These are phyloP conservation scores for Helicoverpa assulta DNA, from an alignment of 2,888 invertebrate species.

Conservation along the genomic window DNA sequence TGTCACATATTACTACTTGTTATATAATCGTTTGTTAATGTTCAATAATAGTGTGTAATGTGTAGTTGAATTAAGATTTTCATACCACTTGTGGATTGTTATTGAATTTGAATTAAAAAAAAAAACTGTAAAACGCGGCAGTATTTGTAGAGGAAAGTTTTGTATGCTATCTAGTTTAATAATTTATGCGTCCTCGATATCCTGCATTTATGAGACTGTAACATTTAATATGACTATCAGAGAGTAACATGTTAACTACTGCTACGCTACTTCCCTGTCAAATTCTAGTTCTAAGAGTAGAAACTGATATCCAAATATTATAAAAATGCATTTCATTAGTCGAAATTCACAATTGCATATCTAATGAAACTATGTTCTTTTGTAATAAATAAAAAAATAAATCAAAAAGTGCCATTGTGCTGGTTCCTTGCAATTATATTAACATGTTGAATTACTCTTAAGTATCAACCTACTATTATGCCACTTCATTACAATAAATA, in stretches of 20 bases:
- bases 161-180: constrained; percentile 64
- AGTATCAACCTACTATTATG: constrained; percentile 76
- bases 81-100: constrained; percentile 47
- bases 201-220: constrained; percentile 74
- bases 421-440: constrained; percentile 78
- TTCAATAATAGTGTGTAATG: constrained; percentile 56
- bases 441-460: constrained; percentile 68
- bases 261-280: constrained; percentile 50
- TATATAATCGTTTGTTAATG: constrained; percentile 57
- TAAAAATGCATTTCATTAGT: constrained; percentile 32
- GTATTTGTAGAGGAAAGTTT: constrained; percentile 72
- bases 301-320: constrained; percentile 33
- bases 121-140: constrained; percentile 68
- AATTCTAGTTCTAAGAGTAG: constrained; percentile 57
- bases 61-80: constrained; percentile 51
- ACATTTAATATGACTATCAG: constrained; percentile 56
- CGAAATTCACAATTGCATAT: constrained; percentile 39
- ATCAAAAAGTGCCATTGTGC: constrained; percentile 79
- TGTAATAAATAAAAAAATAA: constrained; percentile 50
- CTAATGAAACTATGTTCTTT: constrained; percentile 28
- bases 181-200: constrained; percentile 66
- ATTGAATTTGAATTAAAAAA: constrained; percentile 35
- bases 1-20: constrained; percentile 71
- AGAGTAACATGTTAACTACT: constrained; percentile 33
- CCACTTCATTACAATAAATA: constrained; percentile 82